These are phyloP conservation scores for Elysia crispata DNA, from an alignment of 2,888 invertebrate genomes.

Conservation along the genomic window DNA sequence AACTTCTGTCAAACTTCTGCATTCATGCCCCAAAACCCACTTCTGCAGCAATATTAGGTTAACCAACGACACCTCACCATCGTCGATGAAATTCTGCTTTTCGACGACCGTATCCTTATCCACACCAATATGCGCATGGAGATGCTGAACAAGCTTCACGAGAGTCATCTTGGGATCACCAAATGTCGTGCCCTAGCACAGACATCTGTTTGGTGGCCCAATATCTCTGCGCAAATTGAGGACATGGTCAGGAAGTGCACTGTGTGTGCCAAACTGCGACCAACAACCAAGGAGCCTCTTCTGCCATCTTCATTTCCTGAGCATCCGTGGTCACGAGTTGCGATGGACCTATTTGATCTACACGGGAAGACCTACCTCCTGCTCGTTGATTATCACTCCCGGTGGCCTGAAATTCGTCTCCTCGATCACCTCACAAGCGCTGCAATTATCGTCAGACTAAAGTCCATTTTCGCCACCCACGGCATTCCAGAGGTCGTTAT, in stretches of 20 bases:
- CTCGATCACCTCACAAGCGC: background rate
- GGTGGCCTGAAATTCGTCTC: constrained; percentile 13
- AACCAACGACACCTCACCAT: background rate
- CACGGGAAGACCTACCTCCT: constrained; percentile 4
- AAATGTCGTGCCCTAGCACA: constrained; percentile 37
- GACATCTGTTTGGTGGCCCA: constrained; percentile 27
- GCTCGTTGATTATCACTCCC: constrained; percentile 36
- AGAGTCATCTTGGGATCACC: constrained; percentile 32
- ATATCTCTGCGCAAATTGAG: constrained; percentile 21
- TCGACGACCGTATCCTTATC: constrained; percentile 23
- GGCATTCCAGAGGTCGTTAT: constrained; percentile 2
- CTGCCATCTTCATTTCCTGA: constrained; percentile 4
- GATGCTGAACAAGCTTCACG: constrained; percentile 23
- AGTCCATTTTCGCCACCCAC: constrained; percentile 17
- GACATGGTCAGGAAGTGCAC: constrained; percentile 14
- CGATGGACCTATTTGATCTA: constrained; percentile 25
- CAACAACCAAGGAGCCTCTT: constrained; percentile 17
- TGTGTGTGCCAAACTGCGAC: constrained; percentile 9
- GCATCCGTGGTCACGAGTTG: constrained; percentile 15
- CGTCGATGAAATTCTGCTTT: constrained; percentile 11
- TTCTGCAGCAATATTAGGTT: constrained; percentile 11
- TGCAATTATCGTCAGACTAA: constrained; percentile 11
- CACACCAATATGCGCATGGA: constrained; percentile 23
- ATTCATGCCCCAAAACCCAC: constrained; percentile 4
- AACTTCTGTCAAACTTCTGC: constrained; percentile 14